Percentiles rank a stretch among this genome's conserved stretches.
These are phyloP conservation scores for Burhinus bistriatus DNA, from an alignment of 2,113 vertebrate species.

Conservation along the genomic window DNA sequence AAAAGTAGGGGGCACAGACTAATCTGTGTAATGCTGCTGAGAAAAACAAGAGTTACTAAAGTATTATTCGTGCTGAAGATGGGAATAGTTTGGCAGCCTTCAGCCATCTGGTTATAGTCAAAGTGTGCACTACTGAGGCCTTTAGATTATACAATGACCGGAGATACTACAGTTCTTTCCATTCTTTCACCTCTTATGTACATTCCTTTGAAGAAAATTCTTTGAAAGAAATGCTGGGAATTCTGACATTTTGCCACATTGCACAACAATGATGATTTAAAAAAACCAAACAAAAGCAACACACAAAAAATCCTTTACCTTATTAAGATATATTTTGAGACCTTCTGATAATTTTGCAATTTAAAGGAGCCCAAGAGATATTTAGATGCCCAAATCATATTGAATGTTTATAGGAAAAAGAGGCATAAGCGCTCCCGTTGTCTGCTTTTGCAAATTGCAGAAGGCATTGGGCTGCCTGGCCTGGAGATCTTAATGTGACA, in stretches of 20 bases:
- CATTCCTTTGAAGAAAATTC: conserved; percentile 22
- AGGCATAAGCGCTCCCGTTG: neutral
- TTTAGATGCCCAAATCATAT: neutral
- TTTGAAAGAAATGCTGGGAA: conserved; percentile 33
- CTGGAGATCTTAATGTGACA: no score
- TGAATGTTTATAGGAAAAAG: neutral
- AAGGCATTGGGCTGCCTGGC: neutral
- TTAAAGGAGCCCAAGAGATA: neutral
- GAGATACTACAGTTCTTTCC: conserved; percentile 59
- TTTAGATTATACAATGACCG: conserved; percentile 47
- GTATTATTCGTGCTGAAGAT: conserved; percentile 14
- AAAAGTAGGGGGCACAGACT: neutral
- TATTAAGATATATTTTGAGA: neutral
- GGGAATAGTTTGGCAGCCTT: conserved; percentile 51
- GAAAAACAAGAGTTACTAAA: neutral
- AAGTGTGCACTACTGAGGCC: conserved; percentile 30
- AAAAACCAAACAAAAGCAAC: neutral
- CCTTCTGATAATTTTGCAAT: neutral
- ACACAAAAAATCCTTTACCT: neutral
- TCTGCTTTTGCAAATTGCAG: neutral
- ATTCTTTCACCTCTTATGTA: conserved; percentile 57
- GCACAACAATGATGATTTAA: neutral
- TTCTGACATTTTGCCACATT: neutral
- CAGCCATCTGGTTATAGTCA: conserved; percentile 70
- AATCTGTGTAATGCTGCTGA: neutral